Base-by-base conservation (phyloP, 1,140 invertebrate genomes). In the Ephestia elutella region DNA sequence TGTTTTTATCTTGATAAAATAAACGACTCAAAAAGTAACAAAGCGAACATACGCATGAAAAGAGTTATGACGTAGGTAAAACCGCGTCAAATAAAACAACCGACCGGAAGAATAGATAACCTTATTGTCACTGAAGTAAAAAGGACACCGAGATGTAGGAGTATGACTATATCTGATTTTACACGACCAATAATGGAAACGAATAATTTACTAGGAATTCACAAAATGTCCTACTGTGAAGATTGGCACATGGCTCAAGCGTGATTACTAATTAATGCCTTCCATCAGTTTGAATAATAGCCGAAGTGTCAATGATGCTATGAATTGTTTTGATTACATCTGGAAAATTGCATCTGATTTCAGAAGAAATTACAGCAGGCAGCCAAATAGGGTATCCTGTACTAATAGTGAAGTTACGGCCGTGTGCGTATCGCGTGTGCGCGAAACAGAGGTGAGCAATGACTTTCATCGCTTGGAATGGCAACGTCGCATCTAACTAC, bases 391-490 rank as follows among this genome's bases (percentile, higher is more conserved):
- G 71, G 54, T 64, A 57, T 60, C 59, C 59, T 63, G 62, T 57
- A 59, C 55, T 60, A 60, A 54, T 62, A 66, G 51, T 51, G 54
- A 44, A 48, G 60, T 61, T 65, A 64, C 62, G 60, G 54, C 56
- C 55, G 60, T 28, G 60, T 65, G 63, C 30, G 30, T 32, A 32
- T 61, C 63, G 58, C 59, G 62, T 57, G 59, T 65, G 58, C 60
- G 62, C 66, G 62, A 71, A 62, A 44, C 54, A 61, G 59, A 59
- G 63, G 68, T 73, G 61, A 78, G 68, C 66, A 68, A 72, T 80
- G 75, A 82, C 80, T 84, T 86, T 87, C 82, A 84, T 85, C 76
- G 81, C 73, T 72, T 75, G 77, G 81, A 82, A 82, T 82, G 84
- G 80, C 74, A 84, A 81, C 76, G 75, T 73, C 78, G 75, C 73